These are phyloP conservation scores for Linepithema humile DNA, from an alignment of 1,140 invertebrate species.

Conservation along the genomic window DNA sequence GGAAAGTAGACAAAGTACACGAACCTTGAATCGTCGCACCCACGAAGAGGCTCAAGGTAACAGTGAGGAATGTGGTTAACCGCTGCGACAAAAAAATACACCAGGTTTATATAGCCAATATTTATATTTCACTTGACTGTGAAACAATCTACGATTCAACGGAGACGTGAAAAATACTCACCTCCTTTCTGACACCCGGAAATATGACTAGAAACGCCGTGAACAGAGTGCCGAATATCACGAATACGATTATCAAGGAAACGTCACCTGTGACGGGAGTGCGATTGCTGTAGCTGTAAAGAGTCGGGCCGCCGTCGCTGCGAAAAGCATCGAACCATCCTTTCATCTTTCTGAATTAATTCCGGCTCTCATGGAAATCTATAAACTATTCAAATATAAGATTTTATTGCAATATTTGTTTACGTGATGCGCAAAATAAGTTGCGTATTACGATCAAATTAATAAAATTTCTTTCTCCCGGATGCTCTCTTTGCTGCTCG, in stretches of 20 bases:
- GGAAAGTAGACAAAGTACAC: constrained; percentile 77
- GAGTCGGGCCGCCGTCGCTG: constrained; percentile 95
- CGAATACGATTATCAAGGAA: constrained; percentile 92
- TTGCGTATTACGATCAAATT: not conserved
- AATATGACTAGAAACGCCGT: constrained; percentile 96
- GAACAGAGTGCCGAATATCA: constrained; percentile 95
- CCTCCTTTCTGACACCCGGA: constrained; percentile 97
- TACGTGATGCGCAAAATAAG: not conserved
- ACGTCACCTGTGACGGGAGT: constrained; percentile 97
- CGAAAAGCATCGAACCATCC: constrained; percentile 98
- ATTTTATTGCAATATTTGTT: not conserved
- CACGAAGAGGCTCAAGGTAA: constrained; percentile 95
- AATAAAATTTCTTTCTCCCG: not conserved
- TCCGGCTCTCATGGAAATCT: constrained; percentile 40
- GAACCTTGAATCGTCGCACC: constrained; percentile 96
- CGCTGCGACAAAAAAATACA: constrained; percentile 87
- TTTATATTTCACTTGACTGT: not conserved
- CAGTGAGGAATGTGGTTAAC: constrained; percentile 95
- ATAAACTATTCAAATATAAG: not conserved
- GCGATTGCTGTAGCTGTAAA: constrained; percentile 96
- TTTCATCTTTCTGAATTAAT: constrained; percentile 87
- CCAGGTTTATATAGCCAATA: not conserved
- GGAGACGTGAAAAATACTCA: constrained; percentile 82
- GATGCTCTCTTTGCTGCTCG: no score
- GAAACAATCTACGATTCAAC: not conserved